Percentiles rank a stretch among this genome's conserved stretches.
Conservation (phyloP, 1,140 invertebrate species). For the Ruditapes philippinarum region DNA sequence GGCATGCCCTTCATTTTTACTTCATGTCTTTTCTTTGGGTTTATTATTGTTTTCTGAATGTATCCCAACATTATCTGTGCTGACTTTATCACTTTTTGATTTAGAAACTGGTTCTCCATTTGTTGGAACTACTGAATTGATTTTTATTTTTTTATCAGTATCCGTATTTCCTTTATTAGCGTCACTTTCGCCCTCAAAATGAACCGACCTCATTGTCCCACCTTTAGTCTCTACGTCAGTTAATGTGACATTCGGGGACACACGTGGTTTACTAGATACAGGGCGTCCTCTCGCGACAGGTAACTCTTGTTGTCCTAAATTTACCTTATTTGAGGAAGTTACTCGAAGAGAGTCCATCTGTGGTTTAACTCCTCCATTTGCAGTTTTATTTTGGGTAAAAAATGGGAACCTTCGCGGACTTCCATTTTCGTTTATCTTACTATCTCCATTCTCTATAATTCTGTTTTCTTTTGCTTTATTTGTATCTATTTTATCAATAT, state of each 20-base stretch:
- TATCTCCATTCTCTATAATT: neutral
- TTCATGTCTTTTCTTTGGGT: no score
- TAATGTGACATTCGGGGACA: constrained; percentile 4
- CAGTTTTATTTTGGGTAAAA: neutral
- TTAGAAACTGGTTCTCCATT: no score
- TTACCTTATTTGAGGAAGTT: neutral
- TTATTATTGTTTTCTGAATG: no score
- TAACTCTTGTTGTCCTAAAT: neutral
- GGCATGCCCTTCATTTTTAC: no score
- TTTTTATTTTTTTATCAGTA: no score
- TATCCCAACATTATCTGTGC: no score
- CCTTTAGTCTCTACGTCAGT: constrained; percentile 18
- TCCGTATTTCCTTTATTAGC: neutral
- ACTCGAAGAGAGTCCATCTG: neutral
- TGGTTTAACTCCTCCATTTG: neutral
- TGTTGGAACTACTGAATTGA: no score
- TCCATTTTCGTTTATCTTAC: neutral
- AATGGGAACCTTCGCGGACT: neutral
- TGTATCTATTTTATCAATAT: neutral
- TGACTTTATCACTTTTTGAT: no score
- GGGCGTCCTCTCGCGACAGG: constrained; percentile 32
- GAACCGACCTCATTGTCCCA: constrained; percentile 1
- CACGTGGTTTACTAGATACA: constrained; percentile 31
- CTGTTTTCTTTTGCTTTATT: neutral
- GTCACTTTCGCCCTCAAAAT: constrained; percentile 39